Evolutionary conservation across 2,888 invertebrate genomes (phyloP).

Genomic region (Dione juno): DNA sequence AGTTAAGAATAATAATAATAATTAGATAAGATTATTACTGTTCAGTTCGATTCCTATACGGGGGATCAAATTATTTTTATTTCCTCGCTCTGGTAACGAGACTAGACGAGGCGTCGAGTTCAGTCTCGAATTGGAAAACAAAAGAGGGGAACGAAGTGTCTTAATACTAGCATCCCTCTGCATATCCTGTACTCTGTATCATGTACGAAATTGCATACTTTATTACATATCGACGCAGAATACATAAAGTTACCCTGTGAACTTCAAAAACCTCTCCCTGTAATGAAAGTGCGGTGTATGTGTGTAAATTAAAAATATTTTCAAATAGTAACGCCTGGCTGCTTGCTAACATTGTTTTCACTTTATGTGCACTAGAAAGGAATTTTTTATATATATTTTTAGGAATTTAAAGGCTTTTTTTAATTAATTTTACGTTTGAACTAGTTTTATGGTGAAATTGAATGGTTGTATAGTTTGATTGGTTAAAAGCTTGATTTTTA

Average conservation of each 20-base stretch:
- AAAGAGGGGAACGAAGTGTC: background rate
- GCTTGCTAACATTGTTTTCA: conserved; percentile 51
- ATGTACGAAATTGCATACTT: background rate
- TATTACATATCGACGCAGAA: background rate
- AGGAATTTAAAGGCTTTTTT: conserved; percentile 38
- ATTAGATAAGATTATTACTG: too few relatives aligned
- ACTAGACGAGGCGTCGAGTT: background rate
- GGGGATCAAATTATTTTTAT: background rate
- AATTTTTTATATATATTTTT: conserved; percentile 45
- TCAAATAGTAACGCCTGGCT: conserved; percentile 53
- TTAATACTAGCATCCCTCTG: background rate
- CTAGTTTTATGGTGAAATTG: background rate
- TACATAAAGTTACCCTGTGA: conserved; percentile 13
- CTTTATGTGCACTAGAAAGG: conserved; percentile 43
- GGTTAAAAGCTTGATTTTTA: background rate
- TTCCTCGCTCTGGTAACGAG: background rate
- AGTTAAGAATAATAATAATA: too few relatives aligned
- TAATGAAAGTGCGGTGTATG: conserved; percentile 60
- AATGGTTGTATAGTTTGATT: background rate
- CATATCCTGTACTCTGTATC: background rate
- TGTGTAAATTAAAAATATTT: conserved; percentile 70
- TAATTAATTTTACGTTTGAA: conserved; percentile 43
- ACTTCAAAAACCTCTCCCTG: conserved; percentile 62
- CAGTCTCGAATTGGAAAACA: background rate
- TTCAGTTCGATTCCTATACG: too few relatives aligned